These are phyloP conservation scores for Rhadinocentrus ornatus DNA, from an alignment of 2,797 vertebrate genomes.

Conservation along the genomic window DNA sequence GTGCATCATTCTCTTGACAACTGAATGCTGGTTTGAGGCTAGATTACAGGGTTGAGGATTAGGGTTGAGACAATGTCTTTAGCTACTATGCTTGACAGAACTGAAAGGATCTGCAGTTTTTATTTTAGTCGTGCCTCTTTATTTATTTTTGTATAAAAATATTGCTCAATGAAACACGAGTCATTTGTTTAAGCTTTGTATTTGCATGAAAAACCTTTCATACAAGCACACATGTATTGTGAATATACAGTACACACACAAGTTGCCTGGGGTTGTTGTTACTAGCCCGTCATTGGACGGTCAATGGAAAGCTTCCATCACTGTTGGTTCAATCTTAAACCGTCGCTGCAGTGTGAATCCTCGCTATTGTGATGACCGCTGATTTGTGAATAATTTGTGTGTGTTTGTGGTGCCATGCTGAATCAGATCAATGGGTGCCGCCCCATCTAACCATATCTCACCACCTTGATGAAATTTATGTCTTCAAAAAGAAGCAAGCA, in stretches of 20 bases:
- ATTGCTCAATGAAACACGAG: neutral
- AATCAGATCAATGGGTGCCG: conserved; percentile 40
- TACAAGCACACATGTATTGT: conserved; percentile 6
- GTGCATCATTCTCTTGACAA: conserved; percentile 28
- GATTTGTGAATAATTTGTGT: conserved; percentile 33
- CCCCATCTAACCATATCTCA: conserved; percentile 27
- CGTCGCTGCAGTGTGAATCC: conserved; percentile 53
- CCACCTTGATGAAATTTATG: conserved; percentile 15
- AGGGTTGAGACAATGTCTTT: conserved; percentile 6
- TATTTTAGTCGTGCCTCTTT: neutral
- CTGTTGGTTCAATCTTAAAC: conserved; percentile 67
- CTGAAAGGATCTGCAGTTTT: neutral
- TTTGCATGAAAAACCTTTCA: conserved; percentile 17
- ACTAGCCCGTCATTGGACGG: conserved; percentile 51
- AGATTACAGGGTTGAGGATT: conserved; percentile 24
- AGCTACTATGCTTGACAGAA: neutral
- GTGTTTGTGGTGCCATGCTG: conserved; percentile 22
- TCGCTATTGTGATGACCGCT: conserved; percentile 55
- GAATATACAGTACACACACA: conserved; percentile 11
- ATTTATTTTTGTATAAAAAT: neutral
- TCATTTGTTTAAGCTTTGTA: conserved; percentile 5
- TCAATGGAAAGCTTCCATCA: conserved; percentile 57
- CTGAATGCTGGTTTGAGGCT: conserved; percentile 28
- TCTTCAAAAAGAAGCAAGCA: conserved; percentile 16
- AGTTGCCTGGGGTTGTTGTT: conserved; percentile 46